Evolutionary conservation across 2,113 vertebrate genomes (phyloP), one percentile per base, ranked within the genome.

Genomic region (Neomonachus schauinslandi): DNA sequence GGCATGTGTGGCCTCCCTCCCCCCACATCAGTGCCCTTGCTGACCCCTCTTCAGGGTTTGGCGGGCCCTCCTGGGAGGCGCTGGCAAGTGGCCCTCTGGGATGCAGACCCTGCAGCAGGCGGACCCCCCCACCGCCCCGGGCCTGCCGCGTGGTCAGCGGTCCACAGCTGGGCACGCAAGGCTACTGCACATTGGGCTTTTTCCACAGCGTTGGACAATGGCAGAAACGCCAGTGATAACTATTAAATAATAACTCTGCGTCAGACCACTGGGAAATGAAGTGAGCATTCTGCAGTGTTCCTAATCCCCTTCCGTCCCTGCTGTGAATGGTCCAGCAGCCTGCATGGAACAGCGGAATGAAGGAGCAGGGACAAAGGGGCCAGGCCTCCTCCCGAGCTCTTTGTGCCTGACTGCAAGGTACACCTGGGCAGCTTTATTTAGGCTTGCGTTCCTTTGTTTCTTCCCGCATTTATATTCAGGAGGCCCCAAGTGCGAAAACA

Each of bases 81-180:
- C 16, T 28, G 15, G 5, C 19, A 67, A 87, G 57, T 0, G 33
- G 2, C 28, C 39, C 46, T 21, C 53, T 0, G 24, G 7, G 18
- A 19, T 57, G 18, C 2, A 8, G 7, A 2, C 57, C 1, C 57
- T 24, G 57, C 57, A 2, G 22, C 21, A 24, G 57, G 5, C 0
- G 22, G 6, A 2, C 57, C 21, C 21, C 57, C 8, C 10, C 16
- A 0, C 4, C 9, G 5, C 33, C 57, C 2, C 4, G 0, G 4
- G 2, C 39, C 63, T 42, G 51, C 0, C 2, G 11, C 9, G 0
- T 0, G 18, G 59, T 46, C 72, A 51, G 14, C 1, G 5, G 59
- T 0, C 1, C 89, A 42, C 59, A 85, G 63, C 69, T 33, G 5
- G 21, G 49, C 3, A 63, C 63, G 22, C n/a, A 0, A 51, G 8